Evolutionary conservation across 2,888 invertebrate genomes (phyloP).

Genomic region (Drosophila colorata): DNA sequence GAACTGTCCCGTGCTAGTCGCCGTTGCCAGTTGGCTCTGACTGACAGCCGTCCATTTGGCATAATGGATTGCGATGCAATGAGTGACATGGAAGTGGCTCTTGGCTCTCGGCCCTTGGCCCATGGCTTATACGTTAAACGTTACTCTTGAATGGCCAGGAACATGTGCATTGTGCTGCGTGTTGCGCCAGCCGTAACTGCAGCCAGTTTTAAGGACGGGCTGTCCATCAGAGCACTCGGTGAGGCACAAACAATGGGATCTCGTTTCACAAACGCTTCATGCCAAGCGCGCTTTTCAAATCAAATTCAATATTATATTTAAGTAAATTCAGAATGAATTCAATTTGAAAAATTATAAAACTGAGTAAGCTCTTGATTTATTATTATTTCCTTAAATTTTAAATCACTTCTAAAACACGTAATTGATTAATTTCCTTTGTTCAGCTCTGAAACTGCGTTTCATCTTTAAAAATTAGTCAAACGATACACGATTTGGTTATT

Average conservation of each 20-base stretch:
- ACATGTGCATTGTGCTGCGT: conserved; percentile 17
- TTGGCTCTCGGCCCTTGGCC: conserved; percentile 4
- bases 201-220: conserved; percentile 7
- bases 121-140: conserved; percentile 9
- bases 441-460: no score
- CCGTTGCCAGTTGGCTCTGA: conserved; percentile 16
- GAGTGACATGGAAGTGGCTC: conserved; percentile 54
- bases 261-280: conserved; percentile 5
- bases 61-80: conserved; percentile 48
- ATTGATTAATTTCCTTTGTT: no score
- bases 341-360: no score
- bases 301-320: not conserved
- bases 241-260: conserved; percentile 21
- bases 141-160: conserved; percentile 13
- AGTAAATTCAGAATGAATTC: not conserved
- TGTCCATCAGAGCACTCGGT: conserved; percentile 36
- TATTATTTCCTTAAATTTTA: not conserved
- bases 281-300: not conserved
- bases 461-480: no score
- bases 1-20: no score
- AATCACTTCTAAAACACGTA: not conserved
- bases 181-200: conserved; percentile 10
- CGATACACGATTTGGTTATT: no score
- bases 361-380: no score
- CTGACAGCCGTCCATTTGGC: conserved; percentile 51